A percentile compares a stretch with the other conserved stretches of the same genome.
Conservation (phyloP, 2,888 invertebrate species). For the Phalera bucephala region DNA sequence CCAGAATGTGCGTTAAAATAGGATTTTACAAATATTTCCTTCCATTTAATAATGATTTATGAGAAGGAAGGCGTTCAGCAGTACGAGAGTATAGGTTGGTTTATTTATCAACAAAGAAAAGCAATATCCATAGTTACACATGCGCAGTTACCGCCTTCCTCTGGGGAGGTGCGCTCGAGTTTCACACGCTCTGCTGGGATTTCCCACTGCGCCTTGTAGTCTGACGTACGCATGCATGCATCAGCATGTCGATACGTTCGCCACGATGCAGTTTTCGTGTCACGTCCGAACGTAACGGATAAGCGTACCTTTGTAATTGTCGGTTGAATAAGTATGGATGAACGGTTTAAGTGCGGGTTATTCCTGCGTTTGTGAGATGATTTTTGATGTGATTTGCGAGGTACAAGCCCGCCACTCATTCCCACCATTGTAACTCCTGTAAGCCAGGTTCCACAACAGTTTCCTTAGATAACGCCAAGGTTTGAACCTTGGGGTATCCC, state of each 20-base stretch:
- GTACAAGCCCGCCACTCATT: too few species aligned
- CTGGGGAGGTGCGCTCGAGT: not conserved
- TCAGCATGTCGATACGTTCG: not conserved
- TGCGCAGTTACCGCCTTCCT: not conserved
- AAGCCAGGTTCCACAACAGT: too few species aligned
- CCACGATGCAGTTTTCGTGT: not conserved
- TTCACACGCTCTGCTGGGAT: not conserved
- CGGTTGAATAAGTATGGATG: not conserved
- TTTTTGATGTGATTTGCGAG: too few species aligned
- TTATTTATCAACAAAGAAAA: not conserved
- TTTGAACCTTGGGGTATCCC: too few species aligned
- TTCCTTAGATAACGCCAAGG: too few species aligned
- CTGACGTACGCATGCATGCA: not conserved
- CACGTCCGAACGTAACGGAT: slow-evolving; percentile 1
- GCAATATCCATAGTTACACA: not conserved
- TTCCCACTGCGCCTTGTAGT: not conserved
- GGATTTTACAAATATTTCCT: too few species aligned
- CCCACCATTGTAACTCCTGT: too few species aligned
- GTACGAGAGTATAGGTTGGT: too few species aligned
- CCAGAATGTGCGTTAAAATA: too few species aligned
- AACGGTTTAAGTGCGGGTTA: not conserved
- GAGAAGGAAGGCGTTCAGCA: too few species aligned
- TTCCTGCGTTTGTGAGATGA: not conserved
- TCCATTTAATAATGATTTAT: too few species aligned
- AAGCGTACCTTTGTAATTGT: not conserved